Evolutionary conservation across 2,888 invertebrate genomes (phyloP).

Genomic region (Oasisia sp.): DNA sequence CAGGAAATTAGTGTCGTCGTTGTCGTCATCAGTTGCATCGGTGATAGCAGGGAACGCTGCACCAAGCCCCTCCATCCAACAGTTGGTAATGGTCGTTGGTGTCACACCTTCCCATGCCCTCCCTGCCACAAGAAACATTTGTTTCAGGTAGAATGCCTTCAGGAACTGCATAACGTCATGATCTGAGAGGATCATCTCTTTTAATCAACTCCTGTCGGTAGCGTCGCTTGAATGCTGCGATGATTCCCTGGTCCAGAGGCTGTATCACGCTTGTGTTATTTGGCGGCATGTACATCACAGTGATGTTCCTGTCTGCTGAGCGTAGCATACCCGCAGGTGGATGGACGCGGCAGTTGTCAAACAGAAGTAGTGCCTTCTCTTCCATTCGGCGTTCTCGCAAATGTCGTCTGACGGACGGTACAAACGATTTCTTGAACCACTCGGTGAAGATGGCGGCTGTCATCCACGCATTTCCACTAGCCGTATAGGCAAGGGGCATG

Average conservation of each 20-base stretch:
- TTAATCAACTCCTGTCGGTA: not conserved
- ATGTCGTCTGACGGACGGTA: not conserved
- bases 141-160: not conserved
- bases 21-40: not conserved
- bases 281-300: not conserved
- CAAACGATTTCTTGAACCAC: not conserved
- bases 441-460: not conserved
- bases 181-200: not conserved
- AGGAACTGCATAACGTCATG: not conserved
- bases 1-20: not conserved
- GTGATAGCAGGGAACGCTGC: not conserved
- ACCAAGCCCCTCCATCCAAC: not conserved
- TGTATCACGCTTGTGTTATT: not conserved
- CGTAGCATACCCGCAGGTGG: not conserved
- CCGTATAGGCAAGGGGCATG: not conserved
- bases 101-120: not conserved
- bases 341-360: not conserved
- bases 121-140: not conserved
- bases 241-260: not conserved
- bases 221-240: not conserved
- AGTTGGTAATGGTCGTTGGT: not conserved
- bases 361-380: not conserved
- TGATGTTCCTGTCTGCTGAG: not conserved
- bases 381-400: not conserved
- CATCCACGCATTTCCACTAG: not conserved